Evolutionary conservation across 2,113 vertebrate species (phyloP).

Genomic region (Dicaeum eximium): DNA sequence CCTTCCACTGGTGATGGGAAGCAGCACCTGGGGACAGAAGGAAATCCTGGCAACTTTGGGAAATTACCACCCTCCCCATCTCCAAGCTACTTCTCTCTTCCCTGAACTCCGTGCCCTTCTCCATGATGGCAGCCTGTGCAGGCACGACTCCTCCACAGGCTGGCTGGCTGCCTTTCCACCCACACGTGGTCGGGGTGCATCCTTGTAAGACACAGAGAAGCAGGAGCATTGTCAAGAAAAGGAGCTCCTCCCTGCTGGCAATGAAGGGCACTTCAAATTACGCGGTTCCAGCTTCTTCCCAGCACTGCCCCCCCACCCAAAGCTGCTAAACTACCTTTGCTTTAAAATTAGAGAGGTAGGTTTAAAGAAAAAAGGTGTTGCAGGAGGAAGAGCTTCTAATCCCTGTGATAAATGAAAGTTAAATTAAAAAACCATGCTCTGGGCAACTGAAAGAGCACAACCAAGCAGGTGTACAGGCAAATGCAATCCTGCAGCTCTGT

Average conservation of each 20-base stretch:
- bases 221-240: not conserved
- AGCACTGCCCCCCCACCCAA: not conserved
- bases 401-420: not conserved
- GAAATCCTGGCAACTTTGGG: not conserved
- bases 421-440: not conserved
- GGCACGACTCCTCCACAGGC: not conserved
- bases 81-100: not conserved
- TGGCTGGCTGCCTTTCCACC: not conserved
- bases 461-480: not conserved
- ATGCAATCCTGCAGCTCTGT: not conserved
- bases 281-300: not conserved
- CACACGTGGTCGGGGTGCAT: not conserved
- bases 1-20: not conserved
- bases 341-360: not conserved
- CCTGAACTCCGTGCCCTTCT: not conserved
- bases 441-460: not conserved
- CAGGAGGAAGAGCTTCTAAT: not conserved
- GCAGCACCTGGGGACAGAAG: not conserved
- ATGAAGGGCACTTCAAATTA: not conserved
- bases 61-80: not conserved
- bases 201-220: not conserved
- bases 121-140: rapidly evolving
- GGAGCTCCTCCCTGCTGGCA: not conserved
- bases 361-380: not conserved
- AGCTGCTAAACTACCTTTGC: not conserved